Base-by-base conservation (phyloP, 2,113 vertebrate genomes). In the Herpetotheres cachinnans region DNA sequence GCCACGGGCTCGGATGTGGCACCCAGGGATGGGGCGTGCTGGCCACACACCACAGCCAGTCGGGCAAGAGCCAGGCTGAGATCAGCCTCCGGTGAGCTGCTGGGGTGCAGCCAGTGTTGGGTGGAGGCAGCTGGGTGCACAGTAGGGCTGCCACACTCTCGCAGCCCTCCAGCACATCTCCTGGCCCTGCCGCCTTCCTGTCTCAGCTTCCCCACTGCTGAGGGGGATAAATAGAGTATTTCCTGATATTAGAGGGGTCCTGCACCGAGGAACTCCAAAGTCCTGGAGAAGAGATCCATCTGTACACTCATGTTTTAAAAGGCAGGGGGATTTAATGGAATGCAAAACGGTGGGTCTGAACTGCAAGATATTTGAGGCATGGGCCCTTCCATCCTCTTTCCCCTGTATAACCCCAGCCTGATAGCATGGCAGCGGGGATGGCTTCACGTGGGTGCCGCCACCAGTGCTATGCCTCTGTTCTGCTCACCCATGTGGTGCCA, bases 1-100 rank as follows among this genome's bases (percentile, higher is more conserved):
- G 69, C 73, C 44, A 4, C 1, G 4, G 62, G 36, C 47, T 66
- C 2, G 3, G 34, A 32, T 2, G 0, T 1, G 0, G 29, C 0
- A 2, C 32, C 61, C 40, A 7, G 1, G 22, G 42, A 36, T 4
- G 4, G 32, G 40, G n/a, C 0, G 0, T 13, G 2, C 25, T 27
- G 50, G 70, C 50, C 6, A 3, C 17, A 10, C 3, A 8, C 16
- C 7, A 6, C 47, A 34, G n/a, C 18, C 2, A 0, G 16, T 18
- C 4, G 0, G 73, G 54, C 8, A 40, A 47, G 30, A 59, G 13
- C 36, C 74, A 80, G 74, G 54, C 9, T 26, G 82, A 38, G 49
- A 32, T 25, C 36, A 62, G 42, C 13, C 73, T 22, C 36, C 2
- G 0, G 32, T 19, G 59, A 82, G 65, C 42, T 84, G 50, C 63